A percentile compares a stretch with the other conserved stretches of the same genome.
Evolutionary conservation across 2,797 vertebrate genomes (phyloP).

Genomic region (Garrulus glandarius): DNA sequence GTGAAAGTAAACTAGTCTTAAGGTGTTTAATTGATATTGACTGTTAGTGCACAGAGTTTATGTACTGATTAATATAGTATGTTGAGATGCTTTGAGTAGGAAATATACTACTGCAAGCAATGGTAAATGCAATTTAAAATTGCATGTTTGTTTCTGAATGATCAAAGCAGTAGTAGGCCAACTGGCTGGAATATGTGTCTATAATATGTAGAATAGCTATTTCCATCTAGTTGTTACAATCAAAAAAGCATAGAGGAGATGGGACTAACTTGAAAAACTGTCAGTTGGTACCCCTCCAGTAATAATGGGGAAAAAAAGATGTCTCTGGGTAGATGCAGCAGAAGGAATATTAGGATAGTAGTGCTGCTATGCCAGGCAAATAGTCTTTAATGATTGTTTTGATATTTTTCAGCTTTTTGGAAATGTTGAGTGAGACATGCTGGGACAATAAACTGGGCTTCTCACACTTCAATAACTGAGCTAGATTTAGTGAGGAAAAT

Average conservation of each 20-base stretch:
- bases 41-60: background rate
- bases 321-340: background rate
- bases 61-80: background rate
- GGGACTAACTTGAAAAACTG: background rate
- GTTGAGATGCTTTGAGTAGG: background rate
- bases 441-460: background rate
- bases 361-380: background rate
- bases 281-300: background rate
- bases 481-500: background rate
- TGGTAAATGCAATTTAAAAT: background rate
- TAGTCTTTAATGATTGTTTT: background rate
- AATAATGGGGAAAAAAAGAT: background rate
- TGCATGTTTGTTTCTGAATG: background rate
- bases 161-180: background rate
- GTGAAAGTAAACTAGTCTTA: background rate
- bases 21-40: background rate
- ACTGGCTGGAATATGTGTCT: background rate
- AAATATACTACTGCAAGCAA: background rate
- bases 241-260: background rate
- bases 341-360: background rate
- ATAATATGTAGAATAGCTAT: background rate
- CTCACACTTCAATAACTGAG: background rate
- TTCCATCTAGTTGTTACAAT: background rate
- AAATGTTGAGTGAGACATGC: background rate
- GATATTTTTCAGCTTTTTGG: background rate